Evolutionary conservation across 2,113 vertebrate species (phyloP).

Genomic region (Oncorhynchus clarkii): DNA sequence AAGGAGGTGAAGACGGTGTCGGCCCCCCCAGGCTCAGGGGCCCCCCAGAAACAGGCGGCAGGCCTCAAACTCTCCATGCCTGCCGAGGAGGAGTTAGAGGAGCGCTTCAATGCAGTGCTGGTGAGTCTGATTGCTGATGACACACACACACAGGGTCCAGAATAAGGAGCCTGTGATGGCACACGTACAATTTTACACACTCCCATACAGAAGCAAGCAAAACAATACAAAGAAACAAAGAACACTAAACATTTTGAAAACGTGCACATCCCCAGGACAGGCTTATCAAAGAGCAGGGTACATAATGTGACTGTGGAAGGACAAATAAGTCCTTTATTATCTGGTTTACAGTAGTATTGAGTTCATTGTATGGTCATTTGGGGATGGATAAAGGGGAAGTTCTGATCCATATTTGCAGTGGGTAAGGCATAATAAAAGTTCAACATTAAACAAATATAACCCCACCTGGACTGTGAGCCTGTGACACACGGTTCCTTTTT

Average conservation of each 20-base stretch:
- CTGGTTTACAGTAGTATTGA: slow-evolving; percentile 39
- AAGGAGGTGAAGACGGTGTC: slow-evolving; percentile 28
- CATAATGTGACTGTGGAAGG: slow-evolving; percentile 38
- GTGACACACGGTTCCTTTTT: background rate
- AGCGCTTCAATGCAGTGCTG: slow-evolving; percentile 79
- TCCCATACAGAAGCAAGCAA: background rate
- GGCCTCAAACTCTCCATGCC: slow-evolving; percentile 77
- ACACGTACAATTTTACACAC: background rate
- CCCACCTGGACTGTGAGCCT: background rate
- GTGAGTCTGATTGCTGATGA: slow-evolving; percentile 66
- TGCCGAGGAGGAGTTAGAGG: slow-evolving; percentile 79
- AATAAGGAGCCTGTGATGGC: background rate
- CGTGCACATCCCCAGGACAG: slow-evolving; percentile 37
- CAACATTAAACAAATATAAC: background rate
- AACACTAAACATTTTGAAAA: slow-evolving; percentile 42
- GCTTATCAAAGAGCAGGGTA: slow-evolving; percentile 47
- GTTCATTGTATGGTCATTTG: slow-evolving; percentile 2
- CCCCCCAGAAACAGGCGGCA: slow-evolving; percentile 54
- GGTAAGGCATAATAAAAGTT: background rate
- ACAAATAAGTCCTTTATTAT: slow-evolving; percentile 46
- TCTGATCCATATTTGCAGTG: slow-evolving; percentile 18
- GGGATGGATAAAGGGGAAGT: background rate
- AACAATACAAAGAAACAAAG: slow-evolving; percentile 21
- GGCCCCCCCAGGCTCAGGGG: slow-evolving; percentile 18
- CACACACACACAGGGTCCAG: background rate